A percentile compares a stretch with the other conserved stretches of the same genome.
Evolutionary conservation across 2,797 vertebrate species (phyloP).

Genomic region (Rhinophrynus dorsalis): DNA sequence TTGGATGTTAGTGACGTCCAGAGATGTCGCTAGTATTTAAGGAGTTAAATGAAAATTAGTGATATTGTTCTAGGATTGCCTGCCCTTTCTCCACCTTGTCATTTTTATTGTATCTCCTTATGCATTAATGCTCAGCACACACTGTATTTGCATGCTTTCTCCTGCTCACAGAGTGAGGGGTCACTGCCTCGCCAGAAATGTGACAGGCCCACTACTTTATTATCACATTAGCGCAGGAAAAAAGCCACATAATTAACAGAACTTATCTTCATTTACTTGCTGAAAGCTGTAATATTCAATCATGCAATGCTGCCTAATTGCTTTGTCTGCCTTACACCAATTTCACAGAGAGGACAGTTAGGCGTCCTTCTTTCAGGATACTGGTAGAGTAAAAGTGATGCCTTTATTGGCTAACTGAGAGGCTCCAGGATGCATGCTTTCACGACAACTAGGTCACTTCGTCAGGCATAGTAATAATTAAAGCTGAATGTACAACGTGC

Average conservation of each 20-base stretch:
- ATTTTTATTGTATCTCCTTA: not conserved
- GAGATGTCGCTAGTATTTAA: no score
- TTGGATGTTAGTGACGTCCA: no score
- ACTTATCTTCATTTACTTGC: conserved; percentile 66
- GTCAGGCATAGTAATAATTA: no score
- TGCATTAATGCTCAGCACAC: conserved; percentile 9
- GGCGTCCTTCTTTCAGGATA: not conserved
- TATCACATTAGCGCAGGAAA: conserved; percentile 59
- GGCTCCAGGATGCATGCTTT: no score
- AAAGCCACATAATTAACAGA: conserved; percentile 67
- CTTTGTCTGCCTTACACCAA: conserved; percentile 47
- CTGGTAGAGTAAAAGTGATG: no score
- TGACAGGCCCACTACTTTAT: conserved; percentile 63
- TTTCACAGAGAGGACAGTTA: not conserved
- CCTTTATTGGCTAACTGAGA: no score
- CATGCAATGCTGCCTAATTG: conserved; percentile 61
- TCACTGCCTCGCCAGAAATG: conserved; percentile 54
- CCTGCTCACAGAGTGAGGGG: conserved; percentile 55
- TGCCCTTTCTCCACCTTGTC: not conserved
- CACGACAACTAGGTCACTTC: no score
- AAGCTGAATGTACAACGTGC: no score
- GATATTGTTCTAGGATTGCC: not conserved
- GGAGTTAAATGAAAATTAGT: no score
- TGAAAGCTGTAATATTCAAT: conserved; percentile 58
- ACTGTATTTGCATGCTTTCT: conserved; percentile 32